These are phyloP conservation scores for Carassius auratus DNA, from an alignment of 2,113 vertebrate species.

Conservation along the genomic window DNA sequence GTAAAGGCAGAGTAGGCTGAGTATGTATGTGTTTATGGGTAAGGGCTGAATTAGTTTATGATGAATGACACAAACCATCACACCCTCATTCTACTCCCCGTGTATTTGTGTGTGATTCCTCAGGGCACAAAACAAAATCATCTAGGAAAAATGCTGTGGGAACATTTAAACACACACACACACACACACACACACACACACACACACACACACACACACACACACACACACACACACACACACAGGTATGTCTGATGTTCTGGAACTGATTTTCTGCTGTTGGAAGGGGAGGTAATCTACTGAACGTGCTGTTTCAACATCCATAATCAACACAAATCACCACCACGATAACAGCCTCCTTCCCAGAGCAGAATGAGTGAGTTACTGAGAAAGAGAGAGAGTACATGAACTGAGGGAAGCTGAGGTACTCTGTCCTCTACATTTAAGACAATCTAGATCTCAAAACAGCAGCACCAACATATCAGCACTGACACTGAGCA, in stretches of 20 bases:
- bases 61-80: conserved; percentile 14
- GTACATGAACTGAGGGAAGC: not conserved
- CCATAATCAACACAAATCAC: conserved; percentile 65
- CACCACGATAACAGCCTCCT: conserved; percentile 8
- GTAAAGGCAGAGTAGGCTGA: too few species aligned
- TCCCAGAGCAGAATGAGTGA: not conserved
- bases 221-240: not conserved
- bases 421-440: not conserved
- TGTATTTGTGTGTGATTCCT: conserved; percentile 8
- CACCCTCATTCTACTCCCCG: not conserved
- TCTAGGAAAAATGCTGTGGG: not conserved
- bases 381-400: not conserved
- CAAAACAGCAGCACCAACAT: not conserved
- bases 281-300: conserved; percentile 41
- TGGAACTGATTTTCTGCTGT: conserved; percentile 71
- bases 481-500: not conserved
- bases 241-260: conserved; percentile 44
- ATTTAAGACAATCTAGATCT: not conserved
- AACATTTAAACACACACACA: not conserved
- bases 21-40: conserved; percentile 8
- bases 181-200: not conserved
- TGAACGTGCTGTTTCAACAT: conserved; percentile 58
- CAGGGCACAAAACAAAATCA: conserved; percentile 9
- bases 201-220: not conserved
- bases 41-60: conserved; percentile 19